Evolutionary conservation across 2,888 invertebrate genomes (phyloP).

Genomic region (Brachynemurus nebulosus): DNA sequence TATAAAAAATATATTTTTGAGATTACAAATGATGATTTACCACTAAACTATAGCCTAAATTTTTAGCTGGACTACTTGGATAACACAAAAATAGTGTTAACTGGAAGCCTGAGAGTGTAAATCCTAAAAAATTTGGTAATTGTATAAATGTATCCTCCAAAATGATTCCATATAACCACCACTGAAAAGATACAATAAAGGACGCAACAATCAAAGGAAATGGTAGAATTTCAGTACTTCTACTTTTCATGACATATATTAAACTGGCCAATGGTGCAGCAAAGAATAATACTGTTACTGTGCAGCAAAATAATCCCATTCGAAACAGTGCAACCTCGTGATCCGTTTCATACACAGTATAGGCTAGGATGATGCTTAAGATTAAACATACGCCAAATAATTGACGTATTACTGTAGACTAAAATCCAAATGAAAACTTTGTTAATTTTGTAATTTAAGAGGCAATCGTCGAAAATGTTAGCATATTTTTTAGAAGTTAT

Average conservation of each 20-base stretch:
- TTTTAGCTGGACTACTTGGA: slow-evolving; percentile 33
- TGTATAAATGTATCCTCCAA: slow-evolving; percentile 66
- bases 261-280: slow-evolving; percentile 70
- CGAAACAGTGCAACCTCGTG: slow-evolving; percentile 37
- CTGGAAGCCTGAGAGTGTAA: slow-evolving; percentile 57
- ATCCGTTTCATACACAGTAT: slow-evolving; percentile 41
- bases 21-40: slow-evolving; percentile 8
- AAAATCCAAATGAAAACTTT: slow-evolving; percentile 35
- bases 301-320: slow-evolving; percentile 57
- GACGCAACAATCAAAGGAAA: slow-evolving; percentile 75
- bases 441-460: slow-evolving; percentile 57
- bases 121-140: slow-evolving; percentile 71
- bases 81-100: slow-evolving; percentile 63
- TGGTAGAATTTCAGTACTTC: slow-evolving; percentile 74
- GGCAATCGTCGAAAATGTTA: too few relatives aligned
- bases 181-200: slow-evolving; percentile 66
- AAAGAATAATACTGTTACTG: slow-evolving; percentile 64
- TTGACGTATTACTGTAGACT: slow-evolving; percentile 46
- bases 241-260: slow-evolving; percentile 63
- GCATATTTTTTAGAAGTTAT: too few relatives aligned
- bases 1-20: neutral
- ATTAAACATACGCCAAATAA: slow-evolving; percentile 37
- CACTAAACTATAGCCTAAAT: slow-evolving; percentile 5
- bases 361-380: slow-evolving; percentile 41
- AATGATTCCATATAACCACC: slow-evolving; percentile 73